Base-by-base conservation (phyloP, 2,888 invertebrate genomes). In the Oscheius sp. region DNA sequence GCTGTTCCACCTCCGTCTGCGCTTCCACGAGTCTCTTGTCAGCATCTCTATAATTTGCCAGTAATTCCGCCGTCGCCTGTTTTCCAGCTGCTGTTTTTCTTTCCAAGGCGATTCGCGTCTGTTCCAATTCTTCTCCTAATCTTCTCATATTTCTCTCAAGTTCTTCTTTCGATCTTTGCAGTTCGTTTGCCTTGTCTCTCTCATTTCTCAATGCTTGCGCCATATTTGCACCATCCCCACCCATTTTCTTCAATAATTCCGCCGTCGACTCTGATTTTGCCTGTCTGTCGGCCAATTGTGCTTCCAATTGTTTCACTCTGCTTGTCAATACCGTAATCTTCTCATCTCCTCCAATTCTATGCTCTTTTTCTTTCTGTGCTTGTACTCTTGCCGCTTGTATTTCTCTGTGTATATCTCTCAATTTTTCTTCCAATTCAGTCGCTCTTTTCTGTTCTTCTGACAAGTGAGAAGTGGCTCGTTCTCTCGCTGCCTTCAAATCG, bases 231-330 rank as follows among this genome's bases (percentile, higher is more conserved):
- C 75, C 74, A 43, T 79, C 79, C 18, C 75, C 73, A 64, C 80
- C 81, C 72, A 81, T 75, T 55, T 80, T 80, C 43, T 69, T 61
- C 16, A 81, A 43, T 63, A 81, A 61, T 29, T 78, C 81, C 0
- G 71, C 64, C 12, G 76, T 75, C 1, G 78, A 73, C 16, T 81
- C 80, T 18, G 70, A 68, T 69, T 81, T 80, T 9, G 80, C 77
- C 9, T 73, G 58, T 25, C 76, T 71, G 49, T 81, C 81, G 63
- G 78, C 77, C 68, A 81, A 55, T 61, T 80, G 78, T 16, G 78
- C 63, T 68, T 81, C 81, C 35, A 81, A 49, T 0, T 76, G 73
- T 41, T 68, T 64, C 3, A 75, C 58, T 66, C 78, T 18, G 46
- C 27, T 45, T 0, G 66, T 79, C n/a, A 63, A 25, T 13, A 52